These are phyloP conservation scores for Hippocampus zosterae DNA, from an alignment of 2,113 vertebrate genomes.

Conservation along the genomic window DNA sequence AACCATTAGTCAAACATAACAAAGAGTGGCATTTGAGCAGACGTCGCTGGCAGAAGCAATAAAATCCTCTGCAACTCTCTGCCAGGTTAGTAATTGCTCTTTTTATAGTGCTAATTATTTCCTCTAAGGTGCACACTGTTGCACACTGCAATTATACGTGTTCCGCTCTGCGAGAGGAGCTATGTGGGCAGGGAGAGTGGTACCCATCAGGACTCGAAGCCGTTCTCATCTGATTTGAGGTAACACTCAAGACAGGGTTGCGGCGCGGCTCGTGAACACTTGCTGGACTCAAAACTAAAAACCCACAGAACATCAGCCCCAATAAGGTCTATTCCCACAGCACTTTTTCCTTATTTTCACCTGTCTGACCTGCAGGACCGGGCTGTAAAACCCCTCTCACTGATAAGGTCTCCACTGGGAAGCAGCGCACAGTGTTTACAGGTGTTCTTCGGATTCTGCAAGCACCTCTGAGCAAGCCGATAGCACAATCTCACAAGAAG, in stretches of 20 bases:
- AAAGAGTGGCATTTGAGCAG: conserved; percentile 64
- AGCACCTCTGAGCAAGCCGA: conserved; percentile 21
- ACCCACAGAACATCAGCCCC: conserved; percentile 36
- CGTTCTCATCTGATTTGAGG: conserved; percentile 39
- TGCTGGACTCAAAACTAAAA: conserved; percentile 1
- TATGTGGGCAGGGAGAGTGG: conserved; percentile 55
- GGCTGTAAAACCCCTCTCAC: conserved; percentile 36
- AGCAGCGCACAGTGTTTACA: conserved; percentile 32
- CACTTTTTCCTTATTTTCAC: conserved; percentile 28
- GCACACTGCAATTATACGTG: conserved; percentile 79
- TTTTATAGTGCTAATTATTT: conserved; percentile 82
- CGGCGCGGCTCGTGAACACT: not conserved
- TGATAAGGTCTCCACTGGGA: conserved; percentile 48
- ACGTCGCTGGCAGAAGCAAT: conserved; percentile 65
- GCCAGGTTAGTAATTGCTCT: conserved; percentile 81
- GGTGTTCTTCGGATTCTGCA: conserved; percentile 29
- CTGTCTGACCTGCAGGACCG: conserved; percentile 45
- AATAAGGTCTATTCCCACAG: conserved; percentile 45
- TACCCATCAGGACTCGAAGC: conserved; percentile 20
- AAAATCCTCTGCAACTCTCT: conserved; percentile 70
- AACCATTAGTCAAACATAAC: conserved; percentile 71
- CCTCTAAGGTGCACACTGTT: conserved; percentile 76
- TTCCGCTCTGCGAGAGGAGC: conserved; percentile 54
- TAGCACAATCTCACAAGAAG: conserved; percentile 29
- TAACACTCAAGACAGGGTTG: conserved; percentile 27